Percentiles rank a stretch among this genome's conserved stretches.
phyloP scores from a whole-genome alignment of 2,113 vertebrate genomes.

The Tringa solitaria region DNA sequence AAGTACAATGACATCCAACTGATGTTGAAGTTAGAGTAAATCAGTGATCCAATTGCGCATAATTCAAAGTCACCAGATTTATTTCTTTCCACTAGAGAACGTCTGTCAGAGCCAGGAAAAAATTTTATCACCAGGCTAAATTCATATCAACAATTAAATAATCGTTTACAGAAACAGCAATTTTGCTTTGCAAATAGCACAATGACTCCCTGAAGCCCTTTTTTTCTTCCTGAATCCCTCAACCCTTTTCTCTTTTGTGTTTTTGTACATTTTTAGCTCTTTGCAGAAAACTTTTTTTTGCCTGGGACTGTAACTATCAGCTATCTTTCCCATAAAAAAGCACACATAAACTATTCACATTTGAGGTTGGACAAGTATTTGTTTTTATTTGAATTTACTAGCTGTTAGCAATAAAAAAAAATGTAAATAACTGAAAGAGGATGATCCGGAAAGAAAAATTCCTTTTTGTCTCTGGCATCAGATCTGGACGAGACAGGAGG shows the following conservation, averaged over 20 bases:
- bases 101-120: slow-evolving; percentile 52
- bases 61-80: slow-evolving; percentile 60
- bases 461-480: background rate
- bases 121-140: slow-evolving; percentile 60
- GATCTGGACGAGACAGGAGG: background rate
- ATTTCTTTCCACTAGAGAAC: slow-evolving; percentile 41
- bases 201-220: slow-evolving; percentile 37
- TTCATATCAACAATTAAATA: slow-evolving; percentile 69
- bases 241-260: background rate
- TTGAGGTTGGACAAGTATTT: slow-evolving; percentile 17
- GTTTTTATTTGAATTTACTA: slow-evolving; percentile 52
- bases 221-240: background rate
- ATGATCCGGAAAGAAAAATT: slow-evolving; percentile 9
- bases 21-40: slow-evolving; percentile 9
- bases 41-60: slow-evolving; percentile 35
- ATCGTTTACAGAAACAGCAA: slow-evolving; percentile 17
- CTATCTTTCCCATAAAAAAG: background rate
- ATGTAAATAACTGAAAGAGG: slow-evolving; percentile 32
- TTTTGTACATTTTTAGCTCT: background rate
- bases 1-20: background rate
- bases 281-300: background rate
- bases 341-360: background rate
- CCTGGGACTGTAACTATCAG: background rate
- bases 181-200: slow-evolving; percentile 52
- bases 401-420: slow-evolving; percentile 37